Percentiles rank a stretch among this genome's conserved stretches.
These are phyloP conservation scores for Crocidura indochinensis DNA, from an alignment of 2,797 vertebrate species.

Conservation along the genomic window DNA sequence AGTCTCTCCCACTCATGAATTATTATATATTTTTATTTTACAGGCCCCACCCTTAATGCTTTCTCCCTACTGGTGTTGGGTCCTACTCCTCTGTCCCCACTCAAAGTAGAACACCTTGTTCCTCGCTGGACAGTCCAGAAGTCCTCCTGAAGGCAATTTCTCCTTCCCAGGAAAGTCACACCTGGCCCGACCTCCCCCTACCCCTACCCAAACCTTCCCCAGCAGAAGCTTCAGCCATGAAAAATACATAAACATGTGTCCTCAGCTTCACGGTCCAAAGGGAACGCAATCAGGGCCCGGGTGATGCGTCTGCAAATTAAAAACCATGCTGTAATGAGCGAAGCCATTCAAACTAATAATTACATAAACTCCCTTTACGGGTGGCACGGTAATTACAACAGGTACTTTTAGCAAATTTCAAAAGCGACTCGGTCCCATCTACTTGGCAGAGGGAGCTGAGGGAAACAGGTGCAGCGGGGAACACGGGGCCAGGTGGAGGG, in stretches of 20 bases:
- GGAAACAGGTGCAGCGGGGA: conserved; percentile 77
- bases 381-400: conserved; percentile 87
- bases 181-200: background rate
- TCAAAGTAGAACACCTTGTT: too few relatives aligned
- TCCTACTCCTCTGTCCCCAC: too few relatives aligned
- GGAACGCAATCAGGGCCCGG: conserved; percentile 82
- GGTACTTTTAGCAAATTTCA: conserved; percentile 86
- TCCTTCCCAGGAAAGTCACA: background rate
- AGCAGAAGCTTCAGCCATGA: conserved; percentile 15
- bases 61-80: too few relatives aligned
- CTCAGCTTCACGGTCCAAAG: conserved; percentile 79
- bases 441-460: conserved; percentile 61
- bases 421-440: conserved; percentile 79
- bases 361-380: conserved; percentile 87
- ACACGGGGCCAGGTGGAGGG: conserved; percentile 58
- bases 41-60: too few relatives aligned
- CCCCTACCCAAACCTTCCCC: background rate
- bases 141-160: background rate
- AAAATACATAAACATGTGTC: conserved; percentile 72
- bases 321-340: conserved; percentile 86
- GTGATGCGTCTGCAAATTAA: conserved; percentile 87
- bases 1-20: too few relatives aligned
- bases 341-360: conserved; percentile 90
- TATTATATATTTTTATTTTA: too few relatives aligned
- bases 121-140: background rate